A percentile compares a stretch with the other conserved stretches of the same genome.
These are phyloP conservation scores for Axinella damicornis DNA, from an alignment of 37 sponge, comb jelly and placozoan species.

Conservation along the genomic window DNA sequence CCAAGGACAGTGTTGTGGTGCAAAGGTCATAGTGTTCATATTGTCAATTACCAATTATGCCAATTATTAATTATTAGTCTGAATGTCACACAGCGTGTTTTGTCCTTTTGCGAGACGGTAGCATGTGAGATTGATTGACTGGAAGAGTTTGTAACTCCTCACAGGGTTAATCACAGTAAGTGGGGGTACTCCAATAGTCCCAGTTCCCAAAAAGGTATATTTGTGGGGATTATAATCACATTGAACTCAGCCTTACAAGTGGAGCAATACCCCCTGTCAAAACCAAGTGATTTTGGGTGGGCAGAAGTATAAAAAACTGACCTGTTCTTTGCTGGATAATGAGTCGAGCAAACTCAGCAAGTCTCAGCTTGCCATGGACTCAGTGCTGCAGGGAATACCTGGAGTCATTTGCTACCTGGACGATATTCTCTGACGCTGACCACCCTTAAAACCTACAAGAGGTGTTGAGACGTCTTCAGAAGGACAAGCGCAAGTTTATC, in stretches of 20 bases:
- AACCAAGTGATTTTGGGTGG: constrained; percentile 31
- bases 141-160: constrained; percentile 9
- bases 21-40: no score
- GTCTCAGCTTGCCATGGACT: not conserved
- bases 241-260: constrained; percentile 22
- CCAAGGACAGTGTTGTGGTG: no score
- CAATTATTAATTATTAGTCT: no score
- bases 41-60: no score
- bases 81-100: no score
- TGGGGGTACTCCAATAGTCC: constrained; percentile 60
- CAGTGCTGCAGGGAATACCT: not conserved
- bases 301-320: constrained; percentile 28
- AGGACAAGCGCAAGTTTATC: constrained; percentile 34
- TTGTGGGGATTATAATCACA: constrained; percentile 45
- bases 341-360: not conserved
- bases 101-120: no score
- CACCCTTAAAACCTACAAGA: constrained; percentile 17
- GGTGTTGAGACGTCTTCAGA: constrained; percentile 11
- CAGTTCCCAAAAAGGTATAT: constrained; percentile 46
- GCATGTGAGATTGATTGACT: not conserved
- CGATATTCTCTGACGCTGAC: constrained; percentile 45
- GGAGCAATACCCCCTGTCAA: constrained; percentile 39
- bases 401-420: constrained; percentile 8
- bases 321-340: not conserved
- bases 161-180: constrained; percentile 23